Evolutionary conservation across 2,888 invertebrate species (phyloP), one percentile per base, ranked within the genome.

Genomic region (Nowickia ferox): DNA sequence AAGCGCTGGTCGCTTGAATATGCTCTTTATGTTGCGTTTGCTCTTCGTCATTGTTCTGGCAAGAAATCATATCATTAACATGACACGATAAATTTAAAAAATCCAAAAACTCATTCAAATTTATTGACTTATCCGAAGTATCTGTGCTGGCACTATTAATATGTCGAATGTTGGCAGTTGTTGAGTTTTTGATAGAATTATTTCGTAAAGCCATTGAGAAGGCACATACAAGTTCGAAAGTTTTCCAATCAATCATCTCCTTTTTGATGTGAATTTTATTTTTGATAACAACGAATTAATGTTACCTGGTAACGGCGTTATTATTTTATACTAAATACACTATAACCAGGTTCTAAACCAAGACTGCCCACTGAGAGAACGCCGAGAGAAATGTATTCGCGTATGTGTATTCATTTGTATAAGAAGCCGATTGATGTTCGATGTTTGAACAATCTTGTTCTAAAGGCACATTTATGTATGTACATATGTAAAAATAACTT

Each of bases 61-160:
- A 84, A 85, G 90, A 84, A 87, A 93, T 92, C 88, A 92, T 91
- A 87, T 93, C 92, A 88, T 93, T 92, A 11, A 93, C 91, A 87
- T 92, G 92, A 89, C 92, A 93, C 44, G 92, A 91, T 83, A 92
- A 91, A 90, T 93, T 93, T 57, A 93, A 87, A 89, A 93, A 93
- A 80, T 93, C 91, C 42, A 93, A 88, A 89, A 93, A 93, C 59
- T 93, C 91, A 86, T 92, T 91, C 87, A 92, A 91, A 87, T 90
- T 90, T 82, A 93, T 90, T 72, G 88, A 86, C 57, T 86, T 68
- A 65, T 84, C 87, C 13, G 42, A 40, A 76, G 53, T 75, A 30
- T 68, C 79, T 17, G 51, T 44, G 38, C 42, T 77, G 38, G 46
- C 38, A 78, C 72, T 79, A 46, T 46, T 40, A 11, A 48, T 57